Percentiles rank a stretch among this genome's conserved stretches.
These are phyloP conservation scores for Podilymbus podiceps DNA, from an alignment of 2,113 vertebrate species.

Conservation along the genomic window DNA sequence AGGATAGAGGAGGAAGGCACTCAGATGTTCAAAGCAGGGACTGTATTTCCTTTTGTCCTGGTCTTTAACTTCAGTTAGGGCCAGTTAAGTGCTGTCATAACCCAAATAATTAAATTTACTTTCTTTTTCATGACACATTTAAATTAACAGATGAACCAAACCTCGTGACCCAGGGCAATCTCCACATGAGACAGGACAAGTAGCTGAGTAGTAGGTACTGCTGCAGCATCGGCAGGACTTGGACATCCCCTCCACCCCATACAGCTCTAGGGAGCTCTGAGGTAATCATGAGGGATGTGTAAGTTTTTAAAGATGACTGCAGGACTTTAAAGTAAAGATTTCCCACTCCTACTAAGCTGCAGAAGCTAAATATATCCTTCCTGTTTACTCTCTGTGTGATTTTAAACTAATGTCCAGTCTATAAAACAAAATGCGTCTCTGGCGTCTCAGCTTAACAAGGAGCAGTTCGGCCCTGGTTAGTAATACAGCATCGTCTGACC, in stretches of 20 bases:
- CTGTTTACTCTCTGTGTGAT: conserved; percentile 56
- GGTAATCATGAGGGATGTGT: neutral
- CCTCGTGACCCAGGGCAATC: neutral
- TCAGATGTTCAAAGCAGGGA: neutral
- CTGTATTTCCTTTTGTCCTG: neutral
- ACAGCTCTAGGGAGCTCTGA: neutral
- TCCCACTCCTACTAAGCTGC: neutral
- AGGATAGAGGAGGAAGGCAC: neutral
- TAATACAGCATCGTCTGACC: neutral
- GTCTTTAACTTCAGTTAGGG: neutral
- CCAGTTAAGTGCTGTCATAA: neutral
- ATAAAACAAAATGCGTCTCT: conserved; percentile 8
- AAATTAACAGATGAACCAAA: neutral
- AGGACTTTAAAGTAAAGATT: conserved; percentile 3
- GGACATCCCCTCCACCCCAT: neutral
- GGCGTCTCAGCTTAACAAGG: neutral
- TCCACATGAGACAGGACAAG: neutral
- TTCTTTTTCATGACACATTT: neutral
- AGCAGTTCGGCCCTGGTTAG: neutral
- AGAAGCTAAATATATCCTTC: conserved; percentile 62
- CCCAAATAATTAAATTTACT: neutral
- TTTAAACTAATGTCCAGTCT: conserved; percentile 31
- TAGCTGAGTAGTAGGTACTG: neutral
- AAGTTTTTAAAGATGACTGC: neutral
- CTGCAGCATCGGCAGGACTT: neutral